Percentiles rank a stretch among this genome's conserved stretches.
phyloP scores from a whole-genome alignment of 2,113 vertebrate genomes.

The Menidia beryllina region DNA sequence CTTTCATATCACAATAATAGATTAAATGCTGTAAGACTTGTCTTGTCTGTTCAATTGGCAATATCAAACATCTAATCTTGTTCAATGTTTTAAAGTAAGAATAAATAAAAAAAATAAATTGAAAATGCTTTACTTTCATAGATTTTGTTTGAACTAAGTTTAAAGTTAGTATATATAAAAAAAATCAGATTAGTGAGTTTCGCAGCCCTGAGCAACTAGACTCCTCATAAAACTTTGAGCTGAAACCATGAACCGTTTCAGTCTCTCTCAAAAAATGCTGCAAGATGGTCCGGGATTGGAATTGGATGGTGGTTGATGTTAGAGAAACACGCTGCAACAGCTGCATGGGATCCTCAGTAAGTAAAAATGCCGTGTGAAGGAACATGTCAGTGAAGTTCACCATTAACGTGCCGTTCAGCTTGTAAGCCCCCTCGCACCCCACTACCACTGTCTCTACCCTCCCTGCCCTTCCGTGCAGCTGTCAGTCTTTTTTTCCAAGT shows the following conservation, averaged over 20 bases:
- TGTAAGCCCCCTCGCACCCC: constrained; percentile 58
- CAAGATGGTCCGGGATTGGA: not conserved
- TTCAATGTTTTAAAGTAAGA: no score
- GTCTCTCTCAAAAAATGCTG: constrained; percentile 21
- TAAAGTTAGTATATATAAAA: no score
- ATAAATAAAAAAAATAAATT: no score
- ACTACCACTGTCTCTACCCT: not conserved
- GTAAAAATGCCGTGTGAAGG: constrained; percentile 65
- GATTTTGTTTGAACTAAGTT: no score
- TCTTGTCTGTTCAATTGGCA: no score
- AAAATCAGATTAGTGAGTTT: no score
- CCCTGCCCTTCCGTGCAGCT: constrained; percentile 75
- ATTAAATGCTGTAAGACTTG: no score
- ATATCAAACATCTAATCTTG: no score
- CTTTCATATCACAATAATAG: no score
- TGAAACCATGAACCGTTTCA: constrained; percentile 65
- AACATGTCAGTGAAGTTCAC: constrained; percentile 77
- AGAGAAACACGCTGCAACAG: constrained; percentile 73
- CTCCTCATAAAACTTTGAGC: constrained; percentile 28
- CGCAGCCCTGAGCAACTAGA: no score
- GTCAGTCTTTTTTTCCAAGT: constrained; percentile 63
- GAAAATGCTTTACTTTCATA: no score
- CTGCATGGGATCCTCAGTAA: constrained; percentile 69
- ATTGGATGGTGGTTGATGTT: not conserved
- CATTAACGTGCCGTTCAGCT: constrained; percentile 75